Evolutionary conservation across 2,888 invertebrate genomes (phyloP).

Genomic region (Scaptomyza caliginosa): DNA sequence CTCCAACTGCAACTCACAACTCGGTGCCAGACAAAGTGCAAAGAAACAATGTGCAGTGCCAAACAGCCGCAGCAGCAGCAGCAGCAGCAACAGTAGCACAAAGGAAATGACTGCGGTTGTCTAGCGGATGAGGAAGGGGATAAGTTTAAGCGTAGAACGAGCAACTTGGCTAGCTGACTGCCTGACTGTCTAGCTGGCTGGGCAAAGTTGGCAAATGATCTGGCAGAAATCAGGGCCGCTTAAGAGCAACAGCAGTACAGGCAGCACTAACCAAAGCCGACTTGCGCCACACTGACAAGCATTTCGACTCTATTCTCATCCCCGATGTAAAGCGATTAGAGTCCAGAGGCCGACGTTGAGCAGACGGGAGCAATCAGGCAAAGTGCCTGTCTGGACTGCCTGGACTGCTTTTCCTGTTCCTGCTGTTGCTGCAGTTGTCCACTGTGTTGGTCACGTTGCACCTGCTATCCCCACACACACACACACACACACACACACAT

Average conservation of each 20-base stretch:
- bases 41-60: constrained; percentile 77
- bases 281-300: constrained; percentile 30
- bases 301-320: neutral
- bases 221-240: constrained; percentile 75
- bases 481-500: neutral
- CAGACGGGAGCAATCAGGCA: constrained; percentile 78
- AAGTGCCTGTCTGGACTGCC: constrained; percentile 58
- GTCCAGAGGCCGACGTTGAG: constrained; percentile 57
- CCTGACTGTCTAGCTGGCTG: neutral
- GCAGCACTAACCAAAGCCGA: constrained; percentile 35
- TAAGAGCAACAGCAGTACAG: constrained; percentile 45
- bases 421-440: constrained; percentile 41
- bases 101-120: constrained; percentile 67
- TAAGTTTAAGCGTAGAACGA: constrained; percentile 18
- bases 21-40: constrained; percentile 48
- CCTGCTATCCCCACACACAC: constrained; percentile 51
- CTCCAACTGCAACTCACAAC: neutral
- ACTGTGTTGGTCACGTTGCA: constrained; percentile 61
- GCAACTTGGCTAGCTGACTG: constrained; percentile 24
- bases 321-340: constrained; percentile 65
- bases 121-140: constrained; percentile 13
- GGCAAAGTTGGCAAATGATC: constrained; percentile 76
- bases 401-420: neutral
- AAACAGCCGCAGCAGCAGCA: constrained; percentile 37
- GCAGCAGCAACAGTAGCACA: constrained; percentile 23